Evolutionary conservation across 2,888 invertebrate species (phyloP).

Genomic region (Lepas anatifera): DNA sequence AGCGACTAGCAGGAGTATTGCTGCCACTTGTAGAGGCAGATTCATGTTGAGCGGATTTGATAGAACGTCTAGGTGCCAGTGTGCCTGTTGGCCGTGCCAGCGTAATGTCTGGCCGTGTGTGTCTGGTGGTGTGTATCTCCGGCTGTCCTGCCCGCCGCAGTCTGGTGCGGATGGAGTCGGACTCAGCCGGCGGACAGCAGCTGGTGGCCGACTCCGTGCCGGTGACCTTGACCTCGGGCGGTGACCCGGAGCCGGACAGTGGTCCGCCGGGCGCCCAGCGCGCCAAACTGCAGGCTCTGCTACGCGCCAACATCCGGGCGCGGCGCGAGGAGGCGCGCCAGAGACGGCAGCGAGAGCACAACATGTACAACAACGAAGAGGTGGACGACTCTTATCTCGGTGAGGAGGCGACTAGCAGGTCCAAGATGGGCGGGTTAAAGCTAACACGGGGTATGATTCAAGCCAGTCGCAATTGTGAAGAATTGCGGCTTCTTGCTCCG

Average conservation of each 20-base stretch:
- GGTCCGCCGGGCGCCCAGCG: constrained; percentile 56
- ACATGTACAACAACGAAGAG: constrained; percentile 32
- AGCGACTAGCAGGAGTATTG: no score
- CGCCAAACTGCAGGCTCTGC: constrained; percentile 52
- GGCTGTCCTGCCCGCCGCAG: no score
- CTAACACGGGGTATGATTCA: no score
- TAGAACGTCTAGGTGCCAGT: no score
- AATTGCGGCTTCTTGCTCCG: no score
- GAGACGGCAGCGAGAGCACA: constrained; percentile 44
- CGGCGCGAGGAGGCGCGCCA: constrained; percentile 57
- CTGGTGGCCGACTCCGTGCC: neutral
- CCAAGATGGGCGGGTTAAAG: no score
- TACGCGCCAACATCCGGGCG: constrained; percentile 56
- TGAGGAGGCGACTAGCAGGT: neutral
- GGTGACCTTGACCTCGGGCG: neutral
- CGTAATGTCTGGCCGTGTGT: no score
- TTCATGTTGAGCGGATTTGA: no score
- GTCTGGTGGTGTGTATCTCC: no score
- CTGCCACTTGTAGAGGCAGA: no score
- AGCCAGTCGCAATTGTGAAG: no score
- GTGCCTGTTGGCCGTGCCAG: no score
- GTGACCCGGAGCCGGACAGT: neutral
- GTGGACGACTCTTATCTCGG: constrained; percentile 21
- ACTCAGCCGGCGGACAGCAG: constrained; percentile 8
- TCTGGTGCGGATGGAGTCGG: neutral